Evolutionary conservation across 64 coral and sea anemone genomes (phyloP), one percentile per base, ranked within the genome.

Genomic region (Platygyra sinensis): DNA sequence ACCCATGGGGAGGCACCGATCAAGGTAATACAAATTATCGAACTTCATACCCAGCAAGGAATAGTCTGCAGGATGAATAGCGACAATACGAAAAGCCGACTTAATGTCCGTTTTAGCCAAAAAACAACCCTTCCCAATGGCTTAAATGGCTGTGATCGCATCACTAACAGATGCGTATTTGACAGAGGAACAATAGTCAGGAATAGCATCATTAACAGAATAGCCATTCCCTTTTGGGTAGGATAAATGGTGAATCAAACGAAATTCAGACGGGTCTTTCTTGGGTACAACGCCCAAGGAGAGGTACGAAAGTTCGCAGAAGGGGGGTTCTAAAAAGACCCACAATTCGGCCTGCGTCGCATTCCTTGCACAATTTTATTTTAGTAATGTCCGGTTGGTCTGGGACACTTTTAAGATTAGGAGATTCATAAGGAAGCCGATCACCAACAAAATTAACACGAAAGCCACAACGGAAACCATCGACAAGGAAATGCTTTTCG

Each of bases 361-460:
- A 73, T 86, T 72, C 62, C 39, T 72, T 72, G 9, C 22, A 0
- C 29, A 86, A 25, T 6, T 86, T 86, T 5, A 46, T 17, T 20
- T 8, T 52, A 86, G 29, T 29, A 19, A 71, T 5, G 2, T 39
- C 31, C 4, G 63, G 82, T 25, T 54, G 19, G 3, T 86, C 62
- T 71, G 72, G 8, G 52, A 42, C 67, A 17, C 83, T 87, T 28
- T 73, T 87, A n/a, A 87, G 72, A 73, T 87, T 74, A 57, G n/a
- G 72, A 25, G 67, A 73, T 73, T 72, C 64, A 12, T 16, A 87
- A 87, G 83, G 18, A 13, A 38, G 38, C 67, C 83, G 49, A 57
- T 74, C 36, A 71, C 67, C 83, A 87, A 87, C 60, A 67, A 83
- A 83, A 83, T 83, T 28, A 42, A 83, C 62, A 9, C 36, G 80